Conservation (phyloP, 2,888 invertebrate species). For the Agrenia bidenticulata region DNA sequence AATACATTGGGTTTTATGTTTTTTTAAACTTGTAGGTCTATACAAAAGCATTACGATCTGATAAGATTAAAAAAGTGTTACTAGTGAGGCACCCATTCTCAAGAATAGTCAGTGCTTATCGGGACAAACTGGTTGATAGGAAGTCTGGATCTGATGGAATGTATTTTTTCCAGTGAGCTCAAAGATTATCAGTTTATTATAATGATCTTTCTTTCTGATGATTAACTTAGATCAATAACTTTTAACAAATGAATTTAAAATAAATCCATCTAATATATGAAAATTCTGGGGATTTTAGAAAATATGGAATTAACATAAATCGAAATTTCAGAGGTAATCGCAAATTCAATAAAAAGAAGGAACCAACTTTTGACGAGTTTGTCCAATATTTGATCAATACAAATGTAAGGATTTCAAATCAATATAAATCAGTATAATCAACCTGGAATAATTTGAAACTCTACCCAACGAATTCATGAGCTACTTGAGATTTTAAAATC, state of each 20-base stretch:
- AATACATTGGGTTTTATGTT: too few species aligned
- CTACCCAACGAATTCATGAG: too few species aligned
- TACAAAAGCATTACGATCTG: constrained; percentile 24
- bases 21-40: constrained; percentile 32
- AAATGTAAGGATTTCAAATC: constrained; percentile 34
- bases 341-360: constrained; percentile 38
- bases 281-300: constrained; percentile 28
- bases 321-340: constrained; percentile 36
- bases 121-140: constrained; percentile 47
- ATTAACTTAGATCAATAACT: not conserved
- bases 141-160: constrained; percentile 39
- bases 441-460: too few species aligned
- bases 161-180: constrained; percentile 48
- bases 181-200: not conserved
- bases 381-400: constrained; percentile 46
- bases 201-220: too few species aligned
- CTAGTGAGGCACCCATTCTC: constrained; percentile 48
- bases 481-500: too few species aligned
- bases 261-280: not conserved
- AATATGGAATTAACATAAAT: constrained; percentile 44
- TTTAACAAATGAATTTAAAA: not conserved
- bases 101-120: constrained; percentile 47
- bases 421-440: not conserved
- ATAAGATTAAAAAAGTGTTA: constrained; percentile 35
- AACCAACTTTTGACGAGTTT: constrained; percentile 50